Base-by-base conservation (phyloP, 1,140 invertebrate species). In the Ectropis grisescens region DNA sequence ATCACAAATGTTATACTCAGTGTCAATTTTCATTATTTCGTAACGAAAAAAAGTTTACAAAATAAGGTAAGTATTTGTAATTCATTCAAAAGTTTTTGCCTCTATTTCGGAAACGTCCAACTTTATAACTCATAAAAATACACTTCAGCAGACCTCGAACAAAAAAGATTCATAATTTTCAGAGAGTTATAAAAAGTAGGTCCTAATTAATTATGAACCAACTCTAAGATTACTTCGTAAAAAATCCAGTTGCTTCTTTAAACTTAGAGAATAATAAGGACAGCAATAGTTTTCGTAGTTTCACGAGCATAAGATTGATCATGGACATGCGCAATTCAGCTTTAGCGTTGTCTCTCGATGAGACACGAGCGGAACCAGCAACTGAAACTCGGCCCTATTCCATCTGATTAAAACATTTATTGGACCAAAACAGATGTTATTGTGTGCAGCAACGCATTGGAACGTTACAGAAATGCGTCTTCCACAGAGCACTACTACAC, bases 231-330 rank as follows among this genome's bases (percentile, higher is more conserved):
- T 19, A 19, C 8, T 19, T 19, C 16, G 16, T 19, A 19, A 4
- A 3, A 4, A 8, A 19, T 4, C 3, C 16, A 19, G 16, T 4
- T 19, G 3, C 16, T 19, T 3, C 16, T 19, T 8, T 4, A 19
- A 19, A 8, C 8, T 19, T 64, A 58, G 29, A 50, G 66, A 54
- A 66, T 50, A 72, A 72, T 66, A 76, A 70, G 64, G 71, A 76
- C 51, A 40, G 52, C 64, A 58, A 64, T 72, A 76, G 62, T 66
- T 72, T 58, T 59, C 58, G 48, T 76, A 70, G 58, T 70, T 70
- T 45, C 45, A 48, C 45, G 47, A 46, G 51, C 46, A 34, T 45
- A 56, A 65, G 48, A 68, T 54, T 56, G 50, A 61, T 59, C 58
- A 62, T 52, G 44, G 68, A 57, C 71, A 76, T 76, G 71, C 71